Conservation (phyloP, 2,113 vertebrate genomes). For the Symphodus melops region DNA sequence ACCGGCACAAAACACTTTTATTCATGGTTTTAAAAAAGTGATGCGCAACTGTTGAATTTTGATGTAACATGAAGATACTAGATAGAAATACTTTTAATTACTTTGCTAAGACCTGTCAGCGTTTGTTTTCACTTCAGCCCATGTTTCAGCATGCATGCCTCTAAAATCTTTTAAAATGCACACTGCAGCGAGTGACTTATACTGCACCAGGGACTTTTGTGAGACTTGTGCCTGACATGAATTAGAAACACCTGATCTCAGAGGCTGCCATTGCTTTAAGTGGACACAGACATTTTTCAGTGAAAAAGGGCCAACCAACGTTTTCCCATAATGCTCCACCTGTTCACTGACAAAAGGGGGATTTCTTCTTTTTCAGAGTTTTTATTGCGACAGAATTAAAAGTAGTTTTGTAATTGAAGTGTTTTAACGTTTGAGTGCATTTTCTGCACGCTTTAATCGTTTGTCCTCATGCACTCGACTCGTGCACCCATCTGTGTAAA, state of each 20-base stretch:
- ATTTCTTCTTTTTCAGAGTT: not conserved
- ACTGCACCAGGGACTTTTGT: not conserved
- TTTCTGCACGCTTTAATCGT: not conserved
- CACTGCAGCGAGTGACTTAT: too few relatives aligned
- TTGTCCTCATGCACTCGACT: not conserved
- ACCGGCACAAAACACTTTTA: not conserved
- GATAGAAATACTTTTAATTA: not conserved
- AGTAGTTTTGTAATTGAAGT: too few relatives aligned
- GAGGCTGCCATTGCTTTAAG: not conserved
- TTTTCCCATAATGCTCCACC: not conserved
- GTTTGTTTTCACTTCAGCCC: not conserved
- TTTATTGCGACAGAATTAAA: not conserved
- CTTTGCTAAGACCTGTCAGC: not conserved
- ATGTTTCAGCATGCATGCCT: not conserved
- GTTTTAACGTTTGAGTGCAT: not conserved
- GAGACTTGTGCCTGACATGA: conserved; percentile 8
- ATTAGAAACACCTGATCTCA: not conserved
- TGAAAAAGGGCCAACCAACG: not conserved
- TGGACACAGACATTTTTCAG: conserved; percentile 27
- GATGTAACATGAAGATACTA: not conserved
- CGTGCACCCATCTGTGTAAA: not conserved
- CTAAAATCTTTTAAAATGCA: not conserved
- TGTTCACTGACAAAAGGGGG: not conserved
- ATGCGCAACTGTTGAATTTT: not conserved
- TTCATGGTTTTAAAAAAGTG: not conserved